These are phyloP conservation scores for Drosophila novamexicana DNA, from an alignment of 1,140 invertebrate genomes.

Conservation along the genomic window DNA sequence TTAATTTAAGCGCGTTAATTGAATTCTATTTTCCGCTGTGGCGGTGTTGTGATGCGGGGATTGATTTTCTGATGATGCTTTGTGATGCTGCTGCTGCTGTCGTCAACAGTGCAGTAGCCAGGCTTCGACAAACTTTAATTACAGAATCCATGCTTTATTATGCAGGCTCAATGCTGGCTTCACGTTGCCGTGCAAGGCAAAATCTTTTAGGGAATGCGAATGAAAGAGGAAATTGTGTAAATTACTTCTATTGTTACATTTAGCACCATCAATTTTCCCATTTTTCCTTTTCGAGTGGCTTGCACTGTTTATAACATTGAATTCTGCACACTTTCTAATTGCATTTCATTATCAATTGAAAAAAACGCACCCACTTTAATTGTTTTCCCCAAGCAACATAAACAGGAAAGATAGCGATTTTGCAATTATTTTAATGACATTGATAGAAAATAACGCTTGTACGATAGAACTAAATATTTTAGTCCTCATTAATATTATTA, in stretches of 20 bases:
- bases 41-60: constrained; percentile 53
- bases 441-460: too few relatives aligned
- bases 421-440: constrained; percentile 19
- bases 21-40: constrained; percentile 77
- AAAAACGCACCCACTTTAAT: constrained; percentile 37
- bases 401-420: too few relatives aligned
- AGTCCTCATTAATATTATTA: too few relatives aligned
- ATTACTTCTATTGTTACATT: constrained; percentile 72
- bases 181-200: constrained; percentile 6
- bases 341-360: constrained; percentile 76
- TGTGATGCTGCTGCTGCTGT: constrained; percentile 30
- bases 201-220: constrained; percentile 15
- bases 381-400: constrained; percentile 5
- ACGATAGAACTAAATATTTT: too few relatives aligned
- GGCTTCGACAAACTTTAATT: constrained; percentile 76
- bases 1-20: constrained; percentile 84
- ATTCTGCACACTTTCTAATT: constrained; percentile 61
- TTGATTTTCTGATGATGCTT: constrained; percentile 66
- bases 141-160: constrained; percentile 64
- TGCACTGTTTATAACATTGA: constrained; percentile 13
- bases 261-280: constrained; percentile 22
- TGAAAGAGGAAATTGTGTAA: constrained; percentile 57
- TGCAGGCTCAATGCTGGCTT: constrained; percentile 39
- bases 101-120: constrained; percentile 32
- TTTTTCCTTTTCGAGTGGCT: constrained; percentile 11